Evolutionary conservation across 2,888 invertebrate species (phyloP).

Genomic region (Seira musarum): DNA sequence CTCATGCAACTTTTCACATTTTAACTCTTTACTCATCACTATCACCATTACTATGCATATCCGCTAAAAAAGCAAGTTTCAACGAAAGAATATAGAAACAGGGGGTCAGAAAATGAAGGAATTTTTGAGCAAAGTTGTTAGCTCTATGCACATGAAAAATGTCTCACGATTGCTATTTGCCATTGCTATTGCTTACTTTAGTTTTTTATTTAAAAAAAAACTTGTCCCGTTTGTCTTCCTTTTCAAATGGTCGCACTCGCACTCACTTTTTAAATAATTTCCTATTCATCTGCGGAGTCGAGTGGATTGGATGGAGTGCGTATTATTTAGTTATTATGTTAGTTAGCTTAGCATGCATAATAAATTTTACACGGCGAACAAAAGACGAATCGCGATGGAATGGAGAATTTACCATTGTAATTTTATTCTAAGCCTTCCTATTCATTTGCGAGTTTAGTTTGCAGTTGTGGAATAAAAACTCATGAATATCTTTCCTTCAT

Average conservation of each 20-base stretch:
- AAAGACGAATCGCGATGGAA: too few relatives aligned
- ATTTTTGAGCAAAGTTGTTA: slow-evolving; percentile 12
- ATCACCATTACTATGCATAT: too few relatives aligned
- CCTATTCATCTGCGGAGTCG: slow-evolving; percentile 26
- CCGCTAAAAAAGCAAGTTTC: slow-evolving; percentile 37
- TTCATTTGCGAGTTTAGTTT: too few relatives aligned
- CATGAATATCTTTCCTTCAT: too few relatives aligned
- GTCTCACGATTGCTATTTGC: background rate
- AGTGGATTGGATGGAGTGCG: too few relatives aligned
- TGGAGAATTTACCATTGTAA: too few relatives aligned
- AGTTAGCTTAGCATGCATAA: slow-evolving; percentile 34
- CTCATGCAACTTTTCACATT: too few relatives aligned
- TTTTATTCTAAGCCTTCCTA: too few relatives aligned
- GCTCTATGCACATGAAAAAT: slow-evolving; percentile 11
- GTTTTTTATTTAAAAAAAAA: slow-evolving; percentile 18
- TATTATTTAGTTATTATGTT: slow-evolving; percentile 46
- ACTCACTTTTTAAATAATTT: slow-evolving; percentile 34
- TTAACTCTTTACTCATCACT: too few relatives aligned
- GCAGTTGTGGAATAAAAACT: too few relatives aligned
- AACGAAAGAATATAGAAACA: slow-evolving; percentile 12
- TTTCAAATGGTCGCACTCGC: too few relatives aligned
- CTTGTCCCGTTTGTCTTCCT: slow-evolving; percentile 35
- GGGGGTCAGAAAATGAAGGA: slow-evolving; percentile 6
- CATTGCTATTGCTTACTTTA: background rate
- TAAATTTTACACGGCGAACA: slow-evolving; percentile 41